Base-by-base conservation (phyloP, 2,888 invertebrate genomes). In the Drosophila austrosaltans region DNA sequence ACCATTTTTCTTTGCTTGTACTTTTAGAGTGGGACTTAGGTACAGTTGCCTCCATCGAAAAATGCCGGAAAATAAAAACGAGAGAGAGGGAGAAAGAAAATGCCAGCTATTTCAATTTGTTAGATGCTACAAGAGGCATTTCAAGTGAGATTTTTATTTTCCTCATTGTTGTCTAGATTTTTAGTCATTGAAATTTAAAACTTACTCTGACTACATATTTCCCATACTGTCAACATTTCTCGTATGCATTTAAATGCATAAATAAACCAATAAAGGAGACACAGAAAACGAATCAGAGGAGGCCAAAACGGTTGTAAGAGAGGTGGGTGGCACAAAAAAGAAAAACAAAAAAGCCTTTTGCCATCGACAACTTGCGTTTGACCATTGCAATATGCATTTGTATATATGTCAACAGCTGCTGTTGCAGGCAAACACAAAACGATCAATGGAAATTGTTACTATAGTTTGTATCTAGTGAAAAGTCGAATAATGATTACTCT, bases 401-500 rank as follows among this genome's bases (percentile, higher is more conserved):
- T 59, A 54, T 70, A 71, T 79, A 63, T 79, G 77, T 80, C 77
- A 79, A 79, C 79, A 79, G 80, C 79, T 82, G 79, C 77, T 71
- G 79, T 65, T 70, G 77, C 73, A 30, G 20, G 22, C 60, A 63
- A 57, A 73, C 36, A 73, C 77, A 76, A 79, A 57, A 39, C 36
- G 57, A 22, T 39, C 36, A 36, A 39, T 39, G 57, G 3, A 22
- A 39, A 6, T 22, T 20, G 5, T 22, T 2, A 12, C 2, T 1
- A 22, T 36, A 12, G 36, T 22, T 12, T 16, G 16, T 1, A 16
- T 16, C 0, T 16, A 16, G 32, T 16, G 10, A 5, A 20, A 39
- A 22, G 57, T 57, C 36, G 36, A 30, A 57, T 39, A 2, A 5
- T 1, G 6, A 39, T 5, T 39, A 1, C 57, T 57, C 28, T 53